Percentiles rank a stretch among this genome's conserved stretches.
Evolutionary conservation across 2,113 vertebrate species (phyloP).

Genomic region (Archocentrus centrarchus): DNA sequence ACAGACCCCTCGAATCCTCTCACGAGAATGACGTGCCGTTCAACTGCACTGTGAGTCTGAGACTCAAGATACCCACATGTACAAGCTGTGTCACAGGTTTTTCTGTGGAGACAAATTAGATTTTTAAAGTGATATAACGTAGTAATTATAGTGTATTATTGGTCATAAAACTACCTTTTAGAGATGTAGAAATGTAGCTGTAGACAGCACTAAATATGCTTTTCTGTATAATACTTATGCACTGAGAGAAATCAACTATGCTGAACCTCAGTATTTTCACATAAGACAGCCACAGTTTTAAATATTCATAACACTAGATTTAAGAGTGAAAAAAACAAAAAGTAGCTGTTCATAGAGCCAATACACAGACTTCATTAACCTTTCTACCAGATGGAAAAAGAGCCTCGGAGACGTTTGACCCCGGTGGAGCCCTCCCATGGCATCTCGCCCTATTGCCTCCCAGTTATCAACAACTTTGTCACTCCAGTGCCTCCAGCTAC

Average conservation of each 20-base stretch:
- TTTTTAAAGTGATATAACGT: background rate
- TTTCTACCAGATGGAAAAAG: constrained; percentile 81
- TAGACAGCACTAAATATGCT: background rate
- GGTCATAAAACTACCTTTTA: background rate
- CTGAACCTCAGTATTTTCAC: background rate
- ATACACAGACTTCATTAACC: constrained; percentile 23
- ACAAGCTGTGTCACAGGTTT: background rate
- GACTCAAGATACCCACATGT: background rate
- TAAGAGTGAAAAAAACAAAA: background rate
- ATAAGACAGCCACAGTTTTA: too few species aligned
- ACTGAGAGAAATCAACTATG: background rate
- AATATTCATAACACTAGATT: too few species aligned
- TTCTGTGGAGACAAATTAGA: background rate
- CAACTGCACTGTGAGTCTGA: constrained; percentile 74
- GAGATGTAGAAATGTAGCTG: background rate
- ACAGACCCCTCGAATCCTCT: constrained; percentile 55
- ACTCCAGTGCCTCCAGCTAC: constrained; percentile 83
- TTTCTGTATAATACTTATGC: background rate
- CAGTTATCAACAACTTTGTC: constrained; percentile 79
- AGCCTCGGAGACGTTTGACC: constrained; percentile 63
- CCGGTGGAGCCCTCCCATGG: constrained; percentile 61
- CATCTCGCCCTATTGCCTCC: constrained; percentile 83
- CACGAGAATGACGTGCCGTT: constrained; percentile 70
- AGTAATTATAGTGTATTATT: background rate
- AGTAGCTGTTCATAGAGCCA: too few species aligned